Evolutionary conservation across 2,797 vertebrate genomes (phyloP), one percentile per base, ranked within the genome.

Genomic region (Cuculus canorus): DNA sequence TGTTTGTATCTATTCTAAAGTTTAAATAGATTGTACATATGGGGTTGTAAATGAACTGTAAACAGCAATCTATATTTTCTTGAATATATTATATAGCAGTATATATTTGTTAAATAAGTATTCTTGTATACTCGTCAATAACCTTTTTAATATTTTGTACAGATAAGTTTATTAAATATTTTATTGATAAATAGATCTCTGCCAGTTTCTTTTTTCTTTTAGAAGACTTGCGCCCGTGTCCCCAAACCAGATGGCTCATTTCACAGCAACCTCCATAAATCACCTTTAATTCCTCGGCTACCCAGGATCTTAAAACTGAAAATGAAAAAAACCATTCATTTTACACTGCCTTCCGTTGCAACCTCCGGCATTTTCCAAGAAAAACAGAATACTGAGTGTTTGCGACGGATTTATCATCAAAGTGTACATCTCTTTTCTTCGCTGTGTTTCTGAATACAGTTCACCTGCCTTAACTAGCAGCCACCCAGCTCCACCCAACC

Each of bases 1-100:
- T 98, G 97, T 98, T 97, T 97, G 96, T 97, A 97, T 97, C 97
- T 98, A 97, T 97, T 97, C 97, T 97, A 97, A 97, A 97, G 94
- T 97, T 98, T 98, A 98, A 98, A 98, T 95, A 98, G 98, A 97
- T 90, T 99, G 98, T 98, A 99, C 97, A 99, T 98, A 98, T 96
- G 94, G 95, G 96, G 97, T 96, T 98, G 98, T 98, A 99, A 98
- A 98, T 98, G 96, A 98, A 98, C 97, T 98, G 98, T 98, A 98
- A 98, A 98, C 98, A 97, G 96, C 98, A 97, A 97, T 98, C 96
- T 98, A 97, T 98, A 98, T 98, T 98, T 98, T 98, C 97, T 97
- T 97, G 95, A 97, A 98, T 97, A 98, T 98, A 94, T 98, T 97
- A 97, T 97, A 98, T 97, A 98, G 98, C 98, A 96, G 97, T 98